A percentile compares a stretch with the other conserved stretches of the same genome.
These are phyloP conservation scores for Cinclus cinclus DNA, from an alignment of 2,113 vertebrate genomes.

Conservation along the genomic window DNA sequence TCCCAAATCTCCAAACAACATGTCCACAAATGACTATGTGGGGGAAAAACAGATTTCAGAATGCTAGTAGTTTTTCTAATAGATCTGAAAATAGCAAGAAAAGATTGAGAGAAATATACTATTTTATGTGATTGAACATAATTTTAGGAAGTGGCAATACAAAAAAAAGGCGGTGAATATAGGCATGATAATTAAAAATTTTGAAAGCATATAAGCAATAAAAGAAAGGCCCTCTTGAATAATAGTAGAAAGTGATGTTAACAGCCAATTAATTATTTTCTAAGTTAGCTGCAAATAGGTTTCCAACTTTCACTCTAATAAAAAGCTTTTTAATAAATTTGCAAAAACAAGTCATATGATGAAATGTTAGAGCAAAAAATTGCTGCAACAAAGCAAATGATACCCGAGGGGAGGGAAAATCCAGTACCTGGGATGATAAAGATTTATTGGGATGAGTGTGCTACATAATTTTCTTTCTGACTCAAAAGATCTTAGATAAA, in stretches of 20 bases:
- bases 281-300: neutral
- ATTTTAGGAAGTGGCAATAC: neutral
- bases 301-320: neutral
- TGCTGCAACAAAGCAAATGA: neutral
- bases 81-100: neutral
- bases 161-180: neutral
- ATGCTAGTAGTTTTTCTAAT: neutral
- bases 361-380: neutral
- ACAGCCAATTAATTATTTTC: neutral
- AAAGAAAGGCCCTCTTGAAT: neutral
- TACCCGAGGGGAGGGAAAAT: neutral
- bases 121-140: neutral
- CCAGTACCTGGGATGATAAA: neutral
- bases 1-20: neutral
- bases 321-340: neutral
- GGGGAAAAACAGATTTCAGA: neutral
- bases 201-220: neutral
- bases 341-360: neutral
- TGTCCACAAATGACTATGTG: neutral
- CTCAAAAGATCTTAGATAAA: neutral
- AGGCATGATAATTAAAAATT: neutral
- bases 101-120: neutral
- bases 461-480: constrained; percentile 3
- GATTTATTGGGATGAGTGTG: neutral
- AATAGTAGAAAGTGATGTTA: neutral